Base-by-base conservation (phyloP, 1,140 invertebrate species). In the Tribolium castaneum region DNA sequence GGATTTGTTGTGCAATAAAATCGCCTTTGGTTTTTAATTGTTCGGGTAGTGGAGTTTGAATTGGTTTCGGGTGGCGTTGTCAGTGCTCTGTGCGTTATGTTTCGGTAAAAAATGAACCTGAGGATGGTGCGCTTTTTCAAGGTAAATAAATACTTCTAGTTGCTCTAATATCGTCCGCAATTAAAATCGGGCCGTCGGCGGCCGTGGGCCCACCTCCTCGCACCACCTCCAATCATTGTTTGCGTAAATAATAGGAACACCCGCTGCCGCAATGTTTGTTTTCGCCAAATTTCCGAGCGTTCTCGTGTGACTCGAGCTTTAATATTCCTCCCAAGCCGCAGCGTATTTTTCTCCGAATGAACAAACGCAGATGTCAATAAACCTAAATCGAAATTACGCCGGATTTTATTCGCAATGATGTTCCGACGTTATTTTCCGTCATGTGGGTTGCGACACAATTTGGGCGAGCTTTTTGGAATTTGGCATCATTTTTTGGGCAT, bases 1-100 rank as follows among this genome's bases (percentile, higher is more conserved):
- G 71, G 16, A 74, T 50, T 74, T 50, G 62, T 72, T 74, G 39
- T 66, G 30, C 77, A 78, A 70, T 78, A 75, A 72, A 52, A 73
- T 52, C 45, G 30, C 52, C 25, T 54, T 51, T 73, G 35, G 70
- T 50, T 66, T 71, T 70, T 78, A 66, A 66, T 66, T 66, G 22
- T 66, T 66, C 25, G 59, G 14, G n/a, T 66, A 66, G 59, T 66
- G 59, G 30, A 66, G n/a, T n/a, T 35, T 13, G 19, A 66, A 59
- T 59, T 35, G 59, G 9, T 22, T 66, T 34, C 30, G 25, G n/a
- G 22, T 35, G 30, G 30, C 30, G 30, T 34, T 35, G 59, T 35
- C 59, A 66, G 59, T 66, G 59, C 30, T n/a, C 4, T 66, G 59
- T 66, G 59, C 13, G 25, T 34, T 66, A 66, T 66, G 59, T 66